Conservation (phyloP, 2,888 invertebrate species). For the Scelioninae gen. 2 region DNA sequence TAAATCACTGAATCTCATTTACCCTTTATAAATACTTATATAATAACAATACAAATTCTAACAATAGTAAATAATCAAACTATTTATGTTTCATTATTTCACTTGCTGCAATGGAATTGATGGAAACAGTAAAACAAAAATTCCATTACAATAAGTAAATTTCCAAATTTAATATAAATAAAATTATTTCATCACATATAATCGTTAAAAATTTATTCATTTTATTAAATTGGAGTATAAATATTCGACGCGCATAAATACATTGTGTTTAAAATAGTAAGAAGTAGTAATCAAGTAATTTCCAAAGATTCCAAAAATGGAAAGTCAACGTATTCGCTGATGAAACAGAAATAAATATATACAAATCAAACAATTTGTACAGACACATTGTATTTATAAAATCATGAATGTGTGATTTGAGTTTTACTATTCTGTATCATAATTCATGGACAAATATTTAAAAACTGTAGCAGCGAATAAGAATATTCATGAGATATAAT, state of each 20-base stretch:
- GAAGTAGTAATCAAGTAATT: not conserved
- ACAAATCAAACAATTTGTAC: conserved; percentile 15
- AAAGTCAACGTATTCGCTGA: not conserved
- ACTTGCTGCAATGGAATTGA: conserved; percentile 4
- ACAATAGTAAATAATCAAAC: conserved; percentile 2
- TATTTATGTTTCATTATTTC: not conserved
- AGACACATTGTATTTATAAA: conserved; percentile 8
- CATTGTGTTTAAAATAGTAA: conserved; percentile 6
- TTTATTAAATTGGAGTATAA: conserved; percentile 5
- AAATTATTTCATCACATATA: not conserved
- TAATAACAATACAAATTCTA: conserved; percentile 7
- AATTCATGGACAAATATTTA: conserved; percentile 8
- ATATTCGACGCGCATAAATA: conserved; percentile 10
- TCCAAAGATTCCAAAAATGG: conserved; percentile 5
- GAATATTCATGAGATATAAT: conserved; percentile 13
- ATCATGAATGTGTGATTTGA: not conserved
- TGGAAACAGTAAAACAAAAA: conserved; percentile 3
- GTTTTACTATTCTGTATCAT: conserved; percentile 11
- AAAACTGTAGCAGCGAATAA: conserved; percentile 15
- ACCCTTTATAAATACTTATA: conserved; percentile 3
- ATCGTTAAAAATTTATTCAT: conserved; percentile 9
- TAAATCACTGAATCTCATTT: conserved; percentile 20
- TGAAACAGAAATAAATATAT: conserved; percentile 7
- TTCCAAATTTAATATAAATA: not conserved
- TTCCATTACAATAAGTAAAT: conserved; percentile 5